Percentiles rank a stretch among this genome's conserved stretches.
Evolutionary conservation across 2,888 invertebrate species (phyloP).

Genomic region (Cecidostiba fungosa): DNA sequence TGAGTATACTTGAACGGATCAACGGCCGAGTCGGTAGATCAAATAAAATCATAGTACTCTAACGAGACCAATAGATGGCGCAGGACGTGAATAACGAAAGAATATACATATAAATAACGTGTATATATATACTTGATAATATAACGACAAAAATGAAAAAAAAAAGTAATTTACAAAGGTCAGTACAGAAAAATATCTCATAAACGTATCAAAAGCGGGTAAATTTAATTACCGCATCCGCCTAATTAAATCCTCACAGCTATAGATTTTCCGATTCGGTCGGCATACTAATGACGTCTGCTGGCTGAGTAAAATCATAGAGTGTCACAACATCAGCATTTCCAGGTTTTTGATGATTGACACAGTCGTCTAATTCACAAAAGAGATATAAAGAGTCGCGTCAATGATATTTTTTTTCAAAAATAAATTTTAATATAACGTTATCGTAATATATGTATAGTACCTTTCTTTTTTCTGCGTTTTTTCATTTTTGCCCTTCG

Average conservation of each 20-base stretch:
- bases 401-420: neutral
- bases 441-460: neutral
- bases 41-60: no score
- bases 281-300: conserved; percentile 82
- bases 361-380: conserved; percentile 62
- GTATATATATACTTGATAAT: no score
- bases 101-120: no score
- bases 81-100: no score
- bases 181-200: neutral
- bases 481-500: conserved; percentile 7
- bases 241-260: neutral
- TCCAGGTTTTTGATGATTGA: conserved; percentile 67
- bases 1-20: no score
- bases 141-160: no score
- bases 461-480: conserved; percentile 25
- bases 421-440: no score
- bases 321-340: conserved; percentile 82
- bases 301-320: conserved; percentile 83
- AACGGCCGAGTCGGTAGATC: no score
- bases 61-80: no score
- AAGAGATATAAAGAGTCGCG: neutral
- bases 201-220: neutral
- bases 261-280: conserved; percentile 80
- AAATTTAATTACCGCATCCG: neutral
- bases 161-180: no score